Percentiles rank a stretch among this genome's conserved stretches.
These are phyloP conservation scores for Digitonthophagus gazella DNA, from an alignment of 2,888 invertebrate species.

Conservation along the genomic window DNA sequence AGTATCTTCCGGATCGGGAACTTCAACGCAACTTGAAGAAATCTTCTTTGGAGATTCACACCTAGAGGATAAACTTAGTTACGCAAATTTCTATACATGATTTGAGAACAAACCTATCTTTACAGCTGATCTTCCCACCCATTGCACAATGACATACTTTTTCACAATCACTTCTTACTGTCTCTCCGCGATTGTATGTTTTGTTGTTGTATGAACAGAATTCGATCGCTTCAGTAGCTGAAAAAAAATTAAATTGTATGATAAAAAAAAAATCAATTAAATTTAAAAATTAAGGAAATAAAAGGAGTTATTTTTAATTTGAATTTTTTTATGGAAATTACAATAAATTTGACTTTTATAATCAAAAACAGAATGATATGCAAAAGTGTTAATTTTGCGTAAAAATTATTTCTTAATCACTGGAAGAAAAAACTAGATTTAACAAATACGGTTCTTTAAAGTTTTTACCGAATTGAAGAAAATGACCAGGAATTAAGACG, in stretches of 20 bases:
- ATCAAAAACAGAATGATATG: no score
- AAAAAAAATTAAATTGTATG: constrained; percentile 34
- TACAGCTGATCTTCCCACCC: constrained; percentile 58
- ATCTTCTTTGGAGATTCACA: constrained; percentile 61
- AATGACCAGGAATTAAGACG: no score
- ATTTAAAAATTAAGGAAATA: no score
- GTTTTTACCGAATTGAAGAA: no score
- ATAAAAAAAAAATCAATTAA: no score
- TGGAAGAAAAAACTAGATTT: no score
- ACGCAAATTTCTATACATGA: constrained; percentile 1
- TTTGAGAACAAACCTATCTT: constrained; percentile 41
- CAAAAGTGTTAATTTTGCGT: no score
- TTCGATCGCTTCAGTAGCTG: constrained; percentile 52
- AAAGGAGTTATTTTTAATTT: no score
- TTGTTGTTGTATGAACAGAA: constrained; percentile 67
- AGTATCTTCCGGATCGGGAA: constrained; percentile 77
- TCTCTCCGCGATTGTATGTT: constrained; percentile 69
- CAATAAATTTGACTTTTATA: no score
- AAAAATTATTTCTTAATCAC: no score
- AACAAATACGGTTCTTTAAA: no score
- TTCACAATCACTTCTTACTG: constrained; percentile 77
- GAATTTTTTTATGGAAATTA: no score
- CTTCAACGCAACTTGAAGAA: constrained; percentile 75
- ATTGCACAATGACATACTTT: constrained; percentile 74
- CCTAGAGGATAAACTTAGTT: constrained; percentile 44